phyloP scores from a whole-genome alignment of 2,113 vertebrate species.

The Dasyprocta punctata region DNA sequence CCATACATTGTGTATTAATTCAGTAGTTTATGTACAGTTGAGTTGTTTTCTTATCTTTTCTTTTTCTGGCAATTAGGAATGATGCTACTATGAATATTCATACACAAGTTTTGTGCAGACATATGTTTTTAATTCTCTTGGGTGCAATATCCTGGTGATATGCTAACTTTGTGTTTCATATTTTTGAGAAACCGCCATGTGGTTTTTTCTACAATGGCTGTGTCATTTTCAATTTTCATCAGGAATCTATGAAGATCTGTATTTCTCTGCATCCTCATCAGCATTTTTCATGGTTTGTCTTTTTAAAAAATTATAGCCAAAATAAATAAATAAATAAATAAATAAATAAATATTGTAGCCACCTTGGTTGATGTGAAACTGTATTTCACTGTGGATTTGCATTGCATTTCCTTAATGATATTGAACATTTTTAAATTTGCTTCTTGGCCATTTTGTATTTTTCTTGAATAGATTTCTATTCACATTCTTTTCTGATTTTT shows the following conservation, averaged over 20 bases:
- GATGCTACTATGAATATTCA: neutral
- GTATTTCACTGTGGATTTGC: neutral
- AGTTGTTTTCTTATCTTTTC: neutral
- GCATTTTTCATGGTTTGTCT: neutral
- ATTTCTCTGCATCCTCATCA: neutral
- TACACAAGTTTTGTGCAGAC: neutral
- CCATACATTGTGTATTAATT: neutral
- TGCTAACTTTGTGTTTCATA: constrained; percentile 14
- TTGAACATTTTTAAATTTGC: neutral
- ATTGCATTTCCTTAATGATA: neutral
- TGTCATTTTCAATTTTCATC: neutral
- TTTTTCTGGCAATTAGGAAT: neutral
- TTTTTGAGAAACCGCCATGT: neutral
- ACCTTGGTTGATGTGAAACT: neutral
- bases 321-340: neutral
- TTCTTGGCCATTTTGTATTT: neutral
- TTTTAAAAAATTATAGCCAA: neutral
- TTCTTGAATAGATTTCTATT: neutral
- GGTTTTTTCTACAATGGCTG: neutral
- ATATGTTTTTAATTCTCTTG: neutral
- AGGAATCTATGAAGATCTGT: neutral
- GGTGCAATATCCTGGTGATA: neutral
- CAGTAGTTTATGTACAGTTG: neutral
- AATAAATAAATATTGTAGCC: neutral
- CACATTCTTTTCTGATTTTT: neutral